Base-by-base conservation (phyloP, 2,797 vertebrate genomes). In the Masticophis lateralis region DNA sequence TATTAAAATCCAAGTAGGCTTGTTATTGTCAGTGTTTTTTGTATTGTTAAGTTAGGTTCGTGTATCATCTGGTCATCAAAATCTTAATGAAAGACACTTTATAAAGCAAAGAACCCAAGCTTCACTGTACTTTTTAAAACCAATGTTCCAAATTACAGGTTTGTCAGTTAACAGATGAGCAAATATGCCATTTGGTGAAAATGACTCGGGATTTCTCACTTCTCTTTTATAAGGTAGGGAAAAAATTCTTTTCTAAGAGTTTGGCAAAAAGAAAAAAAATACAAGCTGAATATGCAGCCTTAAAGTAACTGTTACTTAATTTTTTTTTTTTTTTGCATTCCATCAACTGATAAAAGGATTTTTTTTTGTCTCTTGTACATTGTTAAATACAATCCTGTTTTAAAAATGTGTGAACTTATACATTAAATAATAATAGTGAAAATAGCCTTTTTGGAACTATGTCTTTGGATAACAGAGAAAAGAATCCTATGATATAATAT, bases 201-300 rank as follows among this genome's bases (percentile, higher is more conserved):
- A 99, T 99, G 99, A 98, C 97, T 0, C 97, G 98, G 10, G 98
- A 99, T 96, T 99, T 99, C 96, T 98, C 98, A 28, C 95, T 99
- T 28, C 98, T 99, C 32, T 99, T 99, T 97, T 99, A 99, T 95
- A 99, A 98, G 98, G 99, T 99, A 97, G 93, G 94, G 87, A 88
- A 47, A 87, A 55, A 16, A 32, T 1, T 51, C 88, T 94, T 86
- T 92, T 55, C 86, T 89, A 91, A 66, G 51, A 74, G 56, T 20
- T 53, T 6, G 32, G 88, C 10, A 60, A 92, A 53, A 95, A 69
- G 18, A 28, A 47, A 27, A 91, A 61, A 18, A 28, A 32, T 18
- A 83, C 7, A 88, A n/a, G n/a, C 20, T 92, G 0, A 87, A 47
- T 51, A 4, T 86, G 11, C 90, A 69, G 92, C 94, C 63, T 74